Base-by-base conservation (phyloP, 2,797 vertebrate genomes). In the Helicolenus hilgendorfi region DNA sequence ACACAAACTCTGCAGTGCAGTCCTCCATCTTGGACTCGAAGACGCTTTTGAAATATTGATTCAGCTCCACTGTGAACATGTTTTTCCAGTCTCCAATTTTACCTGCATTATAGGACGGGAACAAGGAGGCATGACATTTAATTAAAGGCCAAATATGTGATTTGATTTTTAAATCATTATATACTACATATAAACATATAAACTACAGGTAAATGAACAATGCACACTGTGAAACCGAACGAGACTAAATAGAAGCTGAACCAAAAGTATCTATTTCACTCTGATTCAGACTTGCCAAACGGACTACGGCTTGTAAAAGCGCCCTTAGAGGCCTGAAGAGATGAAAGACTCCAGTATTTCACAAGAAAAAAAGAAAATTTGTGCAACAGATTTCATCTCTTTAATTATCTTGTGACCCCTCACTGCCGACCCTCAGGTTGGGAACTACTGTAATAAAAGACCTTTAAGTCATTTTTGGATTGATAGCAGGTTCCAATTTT, bases 41-140 rank as follows among this genome's bases (percentile, higher is more conserved):
- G 72, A 95, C 45, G 0, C 81, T 87, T 18, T 97, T 93, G 81
- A 98, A 98, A 49, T 60, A 77, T 11, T 75, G 27, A 1, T 94
- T 95, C 84, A 98, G 97, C 81, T 96, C 92, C 2, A 95, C 75
- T 9, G 98, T 97, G 88, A 99, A 98, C 86, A 96, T 95, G 79
- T 93, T 95, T 29, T 83, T 96, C 98, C 98, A 98, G 87, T 98
- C 97, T 27, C 98, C 98, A 14, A 96, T 94, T 74, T 96, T 91
- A 11, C 98, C 98, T 98, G 76, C 10, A 67, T 11, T 31, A 18
- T 7, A 38, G 13, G 41, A 67, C 68, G 0, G 6, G 20, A 83
- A 68, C 1, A 72, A 8, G 1, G 0, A 65, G n/a, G 4, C 1
- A 38, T 58, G 2, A 10, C 24, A 24, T 53, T 58, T 58, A 24